A percentile compares a stretch with the other conserved stretches of the same genome.
phyloP scores from a whole-genome alignment of 2,888 invertebrate genomes.

The Lithophane semibrunnea region DNA sequence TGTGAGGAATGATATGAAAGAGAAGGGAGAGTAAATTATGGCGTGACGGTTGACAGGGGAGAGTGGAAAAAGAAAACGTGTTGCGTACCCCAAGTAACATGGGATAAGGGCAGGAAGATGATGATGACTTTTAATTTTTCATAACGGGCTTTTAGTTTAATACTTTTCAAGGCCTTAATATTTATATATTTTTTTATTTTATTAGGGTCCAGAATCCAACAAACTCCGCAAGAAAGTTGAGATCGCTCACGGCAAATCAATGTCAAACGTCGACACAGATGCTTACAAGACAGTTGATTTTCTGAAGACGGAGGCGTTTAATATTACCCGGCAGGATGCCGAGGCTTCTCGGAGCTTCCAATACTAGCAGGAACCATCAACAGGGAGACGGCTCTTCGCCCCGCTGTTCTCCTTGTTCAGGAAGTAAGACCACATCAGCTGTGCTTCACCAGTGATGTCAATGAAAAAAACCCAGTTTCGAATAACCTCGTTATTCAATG shows the following conservation, averaged over 20 bases:
- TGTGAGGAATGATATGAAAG: too few relatives aligned
- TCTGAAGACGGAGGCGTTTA: constrained; percentile 97
- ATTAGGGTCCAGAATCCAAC: constrained; percentile 69
- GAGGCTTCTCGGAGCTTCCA: constrained; percentile 91
- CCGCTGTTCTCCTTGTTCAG: not conserved
- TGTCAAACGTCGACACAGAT: constrained; percentile 76
- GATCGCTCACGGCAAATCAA: constrained; percentile 76
- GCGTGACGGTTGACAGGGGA: too few relatives aligned
- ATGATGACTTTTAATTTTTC: not conserved
- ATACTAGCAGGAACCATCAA: constrained; percentile 42
- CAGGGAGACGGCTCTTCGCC: not conserved
- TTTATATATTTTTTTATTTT: constrained; percentile 23
- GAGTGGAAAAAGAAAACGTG: too few relatives aligned
- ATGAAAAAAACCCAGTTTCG: not conserved
- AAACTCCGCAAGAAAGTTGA: constrained; percentile 66
- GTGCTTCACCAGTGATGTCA: constrained; percentile 2
- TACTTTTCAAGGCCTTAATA: not conserved
- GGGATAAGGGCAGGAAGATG: too few relatives aligned
- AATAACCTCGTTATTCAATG: not conserved
- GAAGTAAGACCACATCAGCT: constrained; percentile 1
- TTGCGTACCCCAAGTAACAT: too few relatives aligned
- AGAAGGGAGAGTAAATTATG: too few relatives aligned
- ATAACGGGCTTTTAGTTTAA: not conserved
- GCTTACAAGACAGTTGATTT: constrained; percentile 98
- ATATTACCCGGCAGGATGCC: constrained; percentile 95